These are phyloP conservation scores for Microhierax caerulescens DNA, from an alignment of 2,797 vertebrate genomes.

Conservation along the genomic window DNA sequence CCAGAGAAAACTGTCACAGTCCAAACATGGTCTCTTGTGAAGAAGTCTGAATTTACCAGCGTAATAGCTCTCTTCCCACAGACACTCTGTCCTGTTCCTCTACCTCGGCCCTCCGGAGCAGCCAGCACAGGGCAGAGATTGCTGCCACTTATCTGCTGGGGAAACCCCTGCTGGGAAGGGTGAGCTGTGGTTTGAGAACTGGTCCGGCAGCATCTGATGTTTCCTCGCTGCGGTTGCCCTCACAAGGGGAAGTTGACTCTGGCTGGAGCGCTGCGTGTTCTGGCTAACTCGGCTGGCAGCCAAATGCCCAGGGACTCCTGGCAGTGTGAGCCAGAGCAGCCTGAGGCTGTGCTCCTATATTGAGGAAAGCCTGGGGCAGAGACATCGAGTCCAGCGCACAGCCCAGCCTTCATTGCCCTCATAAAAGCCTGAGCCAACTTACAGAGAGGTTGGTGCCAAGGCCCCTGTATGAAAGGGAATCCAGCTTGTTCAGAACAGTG, in stretches of 20 bases:
- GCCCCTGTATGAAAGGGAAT: background rate
- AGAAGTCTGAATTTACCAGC: background rate
- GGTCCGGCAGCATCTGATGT: background rate
- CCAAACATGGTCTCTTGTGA: background rate
- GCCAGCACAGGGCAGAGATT: background rate
- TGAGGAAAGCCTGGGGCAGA: background rate
- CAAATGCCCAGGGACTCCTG: background rate
- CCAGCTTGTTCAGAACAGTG: background rate
- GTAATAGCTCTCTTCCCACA: background rate
- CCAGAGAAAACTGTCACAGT: background rate
- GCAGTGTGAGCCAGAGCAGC: background rate
- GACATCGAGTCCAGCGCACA: background rate
- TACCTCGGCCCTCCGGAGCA: background rate
- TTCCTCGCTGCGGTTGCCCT: background rate
- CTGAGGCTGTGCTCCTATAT: background rate
- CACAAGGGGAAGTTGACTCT: constrained; percentile 31
- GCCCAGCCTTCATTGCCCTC: background rate
- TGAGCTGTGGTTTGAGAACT: background rate
- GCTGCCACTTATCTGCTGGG: background rate
- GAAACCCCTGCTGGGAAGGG: background rate
- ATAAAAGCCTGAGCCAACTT: background rate
- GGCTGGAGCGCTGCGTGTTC: constrained; percentile 30
- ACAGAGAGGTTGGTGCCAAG: background rate
- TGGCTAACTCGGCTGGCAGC: constrained; percentile 30
- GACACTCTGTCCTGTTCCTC: background rate